phyloP scores from a whole-genome alignment of 2,113 vertebrate species.

The Syrmaticus mikado region DNA sequence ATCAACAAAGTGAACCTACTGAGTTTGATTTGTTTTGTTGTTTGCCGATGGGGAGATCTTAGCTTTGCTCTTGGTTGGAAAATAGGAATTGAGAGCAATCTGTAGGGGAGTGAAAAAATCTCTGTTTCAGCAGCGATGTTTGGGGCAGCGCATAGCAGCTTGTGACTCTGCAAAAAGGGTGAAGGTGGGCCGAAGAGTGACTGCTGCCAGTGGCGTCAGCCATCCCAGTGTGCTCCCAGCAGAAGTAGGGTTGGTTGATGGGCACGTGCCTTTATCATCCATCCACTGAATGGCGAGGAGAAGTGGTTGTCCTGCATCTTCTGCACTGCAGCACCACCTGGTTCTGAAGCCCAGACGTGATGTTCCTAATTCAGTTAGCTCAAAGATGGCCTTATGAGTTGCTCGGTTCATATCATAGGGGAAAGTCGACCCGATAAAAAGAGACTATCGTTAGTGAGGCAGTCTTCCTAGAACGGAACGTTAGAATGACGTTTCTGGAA shows the following conservation, averaged over 20 bases:
- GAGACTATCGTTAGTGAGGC: background rate
- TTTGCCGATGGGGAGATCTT: fast-evolving
- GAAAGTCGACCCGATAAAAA: background rate
- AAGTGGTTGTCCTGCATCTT: background rate
- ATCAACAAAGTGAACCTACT: background rate
- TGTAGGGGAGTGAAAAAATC: background rate
- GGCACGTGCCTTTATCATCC: background rate
- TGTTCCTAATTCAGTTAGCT: background rate
- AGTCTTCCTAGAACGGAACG: fast-evolving
- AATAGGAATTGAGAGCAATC: background rate
- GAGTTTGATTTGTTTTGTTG: background rate
- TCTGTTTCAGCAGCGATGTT: background rate
- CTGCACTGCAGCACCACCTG: background rate
- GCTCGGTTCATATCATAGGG: fast-evolving
- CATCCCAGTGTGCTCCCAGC: background rate
- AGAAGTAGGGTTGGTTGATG: background rate
- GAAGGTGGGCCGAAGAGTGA: background rate
- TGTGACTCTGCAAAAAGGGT: background rate
- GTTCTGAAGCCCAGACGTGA: background rate
- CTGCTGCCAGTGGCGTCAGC: background rate
- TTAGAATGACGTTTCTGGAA: background rate
- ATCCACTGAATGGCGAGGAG: background rate
- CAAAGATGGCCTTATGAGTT: fast-evolving
- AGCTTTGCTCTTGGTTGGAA: background rate
- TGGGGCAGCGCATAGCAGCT: background rate